Conservation (phyloP, 2,888 invertebrate genomes). For the Pyrrhia umbra region DNA sequence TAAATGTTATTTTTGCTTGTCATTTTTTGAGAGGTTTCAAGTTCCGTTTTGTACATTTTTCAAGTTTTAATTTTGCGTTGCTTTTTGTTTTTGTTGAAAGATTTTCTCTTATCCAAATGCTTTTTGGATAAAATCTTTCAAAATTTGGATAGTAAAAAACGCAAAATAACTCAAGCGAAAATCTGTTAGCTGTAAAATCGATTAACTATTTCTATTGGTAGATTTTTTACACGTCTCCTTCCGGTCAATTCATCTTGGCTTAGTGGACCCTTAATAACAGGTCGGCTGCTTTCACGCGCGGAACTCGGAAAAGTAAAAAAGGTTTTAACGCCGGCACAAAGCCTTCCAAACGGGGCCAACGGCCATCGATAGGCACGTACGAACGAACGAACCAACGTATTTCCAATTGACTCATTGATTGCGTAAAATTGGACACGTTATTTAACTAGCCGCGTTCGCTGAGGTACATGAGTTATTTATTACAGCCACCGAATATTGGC, state of each 20-base stretch:
- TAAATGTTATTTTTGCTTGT: conserved; percentile 35
- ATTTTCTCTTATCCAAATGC: background rate
- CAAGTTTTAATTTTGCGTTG: conserved; percentile 6
- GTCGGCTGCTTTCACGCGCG: conserved; percentile 50
- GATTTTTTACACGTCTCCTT: conserved; percentile 54
- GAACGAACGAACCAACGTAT: conserved; percentile 25
- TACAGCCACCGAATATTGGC: conserved; percentile 7
- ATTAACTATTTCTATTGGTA: conserved; percentile 50
- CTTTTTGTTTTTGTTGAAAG: background rate
- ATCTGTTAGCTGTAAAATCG: conserved; percentile 53
- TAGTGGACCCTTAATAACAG: conserved; percentile 57
- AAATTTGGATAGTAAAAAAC: conserved; percentile 24
- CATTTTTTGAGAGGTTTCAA: conserved; percentile 4
- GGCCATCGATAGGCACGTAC: conserved; percentile 47
- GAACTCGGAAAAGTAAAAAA: conserved; percentile 52
- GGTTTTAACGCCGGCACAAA: conserved; percentile 41
- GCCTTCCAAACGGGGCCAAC: conserved; percentile 49
- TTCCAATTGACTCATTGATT: conserved; percentile 53
- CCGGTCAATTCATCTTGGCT: conserved; percentile 50
- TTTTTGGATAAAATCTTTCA: background rate
- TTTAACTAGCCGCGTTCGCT: conserved; percentile 32
- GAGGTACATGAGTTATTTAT: conserved; percentile 14
- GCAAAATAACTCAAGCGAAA: conserved; percentile 29
- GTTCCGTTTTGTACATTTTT: conserved; percentile 30
- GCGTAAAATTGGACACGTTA: conserved; percentile 47